Base-by-base conservation (phyloP, 2,797 vertebrate genomes). In the Phoebastria nigripes region DNA sequence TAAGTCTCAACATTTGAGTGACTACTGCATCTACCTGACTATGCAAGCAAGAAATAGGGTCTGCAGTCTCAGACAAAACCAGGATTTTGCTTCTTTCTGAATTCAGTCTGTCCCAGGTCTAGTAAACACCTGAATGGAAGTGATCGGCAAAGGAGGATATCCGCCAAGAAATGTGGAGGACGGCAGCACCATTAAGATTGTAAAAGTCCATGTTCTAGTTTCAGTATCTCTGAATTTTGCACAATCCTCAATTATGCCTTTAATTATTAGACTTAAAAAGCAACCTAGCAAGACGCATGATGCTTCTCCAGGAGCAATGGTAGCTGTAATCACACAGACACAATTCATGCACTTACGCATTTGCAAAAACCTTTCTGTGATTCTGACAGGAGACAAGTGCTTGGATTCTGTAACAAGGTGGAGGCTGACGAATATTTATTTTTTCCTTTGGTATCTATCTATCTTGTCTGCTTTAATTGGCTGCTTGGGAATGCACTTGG, bases 401-500 rank as follows among this genome's bases (percentile, higher is more conserved):
- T 90, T 79, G 41, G 25, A 62, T 79, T 91, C 83, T 1, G 0
- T 77, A 94, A 94, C 0, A 0, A 95, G 81, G 77, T 6, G 8
- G 82, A 49, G 19, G 54, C 35, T 91, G 77, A 81, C 2, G 0
- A 92, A 70, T 63, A 80, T 70, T 92, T 82, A 12, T 80, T 78
- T 94, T 94, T 94, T 54, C 58, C 87, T 92, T 91, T 94, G 69
- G 49, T 94, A 86, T 17, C 70, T 94, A 86, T 17, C 70, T 86
- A 35, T 86, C 93, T 91, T 81, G 72, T 80, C 80, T 85, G 66
- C 67, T 94, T 74, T 95, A 92, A 93, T 70, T 96, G 86, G 46
- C 49, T 78, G 71, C 52, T 80, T 74, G 13, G 26, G 72, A 93
- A 83, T 42, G 39, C 28, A 31, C 70, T 88, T 54, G 58, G 89